Evolutionary conservation across 2,113 vertebrate genomes (phyloP).

Genomic region (Lichenostomus cassidix): DNA sequence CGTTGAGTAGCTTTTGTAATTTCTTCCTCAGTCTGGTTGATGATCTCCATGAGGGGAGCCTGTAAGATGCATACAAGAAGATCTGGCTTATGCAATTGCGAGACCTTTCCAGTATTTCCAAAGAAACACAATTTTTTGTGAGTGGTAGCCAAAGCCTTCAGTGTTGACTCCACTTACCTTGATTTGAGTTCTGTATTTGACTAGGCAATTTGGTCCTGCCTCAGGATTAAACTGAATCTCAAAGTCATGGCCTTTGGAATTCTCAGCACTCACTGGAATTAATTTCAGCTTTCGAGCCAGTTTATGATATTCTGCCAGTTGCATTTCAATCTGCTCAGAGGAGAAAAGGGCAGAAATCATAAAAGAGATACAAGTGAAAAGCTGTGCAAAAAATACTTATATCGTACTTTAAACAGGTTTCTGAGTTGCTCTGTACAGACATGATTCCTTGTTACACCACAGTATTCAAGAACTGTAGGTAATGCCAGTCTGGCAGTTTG

Average conservation of each 20-base stretch:
- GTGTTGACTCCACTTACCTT: conserved; percentile 73
- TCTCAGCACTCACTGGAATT: conserved; percentile 87
- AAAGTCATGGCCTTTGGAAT: conserved; percentile 89
- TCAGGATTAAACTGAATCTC: conserved; percentile 87
- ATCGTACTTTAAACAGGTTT: background rate
- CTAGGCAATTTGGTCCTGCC: conserved; percentile 72
- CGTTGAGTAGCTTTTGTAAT: conserved; percentile 64
- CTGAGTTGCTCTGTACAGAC: background rate
- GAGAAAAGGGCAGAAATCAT: background rate
- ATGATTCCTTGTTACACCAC: background rate
- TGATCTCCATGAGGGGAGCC: conserved; percentile 73
- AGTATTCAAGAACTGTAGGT: background rate
- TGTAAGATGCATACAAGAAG: conserved; percentile 13
- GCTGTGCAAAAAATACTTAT: background rate
- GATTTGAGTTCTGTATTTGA: conserved; percentile 83
- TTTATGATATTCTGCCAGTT: conserved; percentile 89
- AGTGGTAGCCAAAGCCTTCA: background rate
- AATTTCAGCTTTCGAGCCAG: conserved; percentile 93
- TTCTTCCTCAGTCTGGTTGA: conserved; percentile 75
- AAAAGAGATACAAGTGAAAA: background rate
- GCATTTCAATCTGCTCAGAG: conserved; percentile 80
- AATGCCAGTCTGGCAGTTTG: background rate
- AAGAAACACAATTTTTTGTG: background rate
- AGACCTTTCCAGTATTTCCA: background rate
- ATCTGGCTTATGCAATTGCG: background rate